Evolutionary conservation across 1,140 invertebrate genomes (phyloP), one percentile per base, ranked within the genome.

Genomic region (Drosophila arawakana): DNA sequence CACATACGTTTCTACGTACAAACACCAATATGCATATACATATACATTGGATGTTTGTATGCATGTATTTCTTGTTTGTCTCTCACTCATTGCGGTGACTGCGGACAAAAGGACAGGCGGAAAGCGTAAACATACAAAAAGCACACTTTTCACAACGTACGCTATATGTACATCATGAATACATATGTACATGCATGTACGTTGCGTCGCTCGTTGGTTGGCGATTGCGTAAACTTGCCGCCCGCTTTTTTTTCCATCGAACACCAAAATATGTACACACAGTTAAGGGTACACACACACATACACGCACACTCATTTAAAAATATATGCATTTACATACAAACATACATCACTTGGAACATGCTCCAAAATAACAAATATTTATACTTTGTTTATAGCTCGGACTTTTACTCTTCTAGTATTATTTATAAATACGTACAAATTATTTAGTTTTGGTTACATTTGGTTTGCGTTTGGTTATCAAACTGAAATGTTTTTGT

Each of bases 141-240:
- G 83, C 83, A 86, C 83, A 86, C 83, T 86, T 86, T 86, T 86
- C 82, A 88, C 83, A 77, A 88, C 63, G 80, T 59, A 73, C 62
- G 25, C 44, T 9, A 43, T 46, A 68, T 46, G 57, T 73, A 61
- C 65, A 73, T 73, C 71, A 59, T 34, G 61, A 25, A 61, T 70
- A 63, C 34, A 58, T 37, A 68, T 59, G 58, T 37, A 49, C 55
- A 75, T 65, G 39, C 39, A 50, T 63, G 43, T 55, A 68, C 49
- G 13, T 58, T 60, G 71, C 35, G 59, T 81, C 60, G 65, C 66
- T 81, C 70, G 63, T 74, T 76, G 52, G 62, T 58, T 73, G 73
- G 83, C 83, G 83, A 88, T 88, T 88, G 84, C 84, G 84, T 88
- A 88, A 88, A 88, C 84, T 80, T 88, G 81, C 84, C 84, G 84